Base-by-base conservation (phyloP, 2,797 vertebrate species). In the Florisuga fusca region DNA sequence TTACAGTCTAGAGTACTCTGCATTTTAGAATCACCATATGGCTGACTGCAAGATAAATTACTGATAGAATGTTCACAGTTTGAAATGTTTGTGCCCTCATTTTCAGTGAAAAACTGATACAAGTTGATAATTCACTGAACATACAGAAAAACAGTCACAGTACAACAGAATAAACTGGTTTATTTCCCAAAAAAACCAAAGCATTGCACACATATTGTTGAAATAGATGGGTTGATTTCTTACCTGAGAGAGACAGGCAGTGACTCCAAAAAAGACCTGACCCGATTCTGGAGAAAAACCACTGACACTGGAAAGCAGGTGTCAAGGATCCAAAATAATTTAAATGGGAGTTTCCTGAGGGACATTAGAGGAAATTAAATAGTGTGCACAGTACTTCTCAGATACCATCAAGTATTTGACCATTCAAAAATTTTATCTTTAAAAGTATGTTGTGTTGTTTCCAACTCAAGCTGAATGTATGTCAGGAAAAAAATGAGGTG, bases 271-370 rank as follows among this genome's bases (percentile, higher is more conserved):
- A 96, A 99, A 99, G 59, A 99, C 97, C 97, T 99, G 99, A 73
- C 98, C 99, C 0, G 99, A 99, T 91, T 99, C 99, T 73, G 99
- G 99, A 78, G 99, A 99, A 96, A 99, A 99, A n/a, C 99, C 99
- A 69, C 98, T 99, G 19, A 99, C 99, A 83, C 99, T 99, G 98
- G 80, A 79, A 88, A 53, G 79, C 46, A 22, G 31, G 53, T 38
- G 98, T 99, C 98, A 99, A 97, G 98, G 98, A 97, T 59, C 91
- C 72, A 97, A 97, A 64, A 79, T 43, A 38, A 85, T 48, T 51
- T 54, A 68, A 74, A 34, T 18, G 38, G 58, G 54, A 81, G 33
- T 41, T 78, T 91, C 58, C 25, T 62, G 13, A 75, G n/a, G 22
- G 55, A 81, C 23, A 71, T 31, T 3, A 68, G 69, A 94, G 33